Conservation (phyloP, 2,797 vertebrate species). For the Dryobates pubescens region DNA sequence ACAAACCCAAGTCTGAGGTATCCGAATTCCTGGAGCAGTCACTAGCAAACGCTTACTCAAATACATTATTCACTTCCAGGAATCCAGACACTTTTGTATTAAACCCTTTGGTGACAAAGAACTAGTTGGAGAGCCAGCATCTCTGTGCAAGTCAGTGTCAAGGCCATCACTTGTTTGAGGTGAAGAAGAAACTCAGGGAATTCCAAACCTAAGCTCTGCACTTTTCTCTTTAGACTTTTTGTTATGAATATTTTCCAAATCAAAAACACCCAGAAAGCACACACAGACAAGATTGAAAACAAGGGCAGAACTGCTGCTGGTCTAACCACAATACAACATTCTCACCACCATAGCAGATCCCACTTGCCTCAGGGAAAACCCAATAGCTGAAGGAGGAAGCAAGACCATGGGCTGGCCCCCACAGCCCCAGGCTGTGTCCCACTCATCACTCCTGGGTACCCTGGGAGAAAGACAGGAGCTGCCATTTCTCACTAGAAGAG, state of each 20-base stretch:
- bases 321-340: background rate
- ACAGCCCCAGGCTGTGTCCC: rapidly evolving
- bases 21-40: background rate
- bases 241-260: background rate
- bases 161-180: background rate
- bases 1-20: background rate
- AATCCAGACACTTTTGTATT: background rate
- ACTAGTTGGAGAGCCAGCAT: background rate
- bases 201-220: background rate
- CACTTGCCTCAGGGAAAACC: background rate
- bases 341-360: rapidly evolving
- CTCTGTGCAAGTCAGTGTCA: background rate
- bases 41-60: background rate
- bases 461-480: background rate
- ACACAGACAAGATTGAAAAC: background rate
- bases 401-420: background rate
- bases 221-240: background rate
- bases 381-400: rapidly evolving
- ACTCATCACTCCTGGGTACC: background rate
- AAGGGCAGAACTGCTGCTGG: background rate
- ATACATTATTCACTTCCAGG: background rate
- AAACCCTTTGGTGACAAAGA: background rate
- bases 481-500: background rate
- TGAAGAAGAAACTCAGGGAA: background rate
- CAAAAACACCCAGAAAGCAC: rapidly evolving